Percentiles rank a stretch among this genome's conserved stretches.
phyloP scores from a whole-genome alignment of 2,888 invertebrate genomes.

The Anthophora plumipes region DNA sequence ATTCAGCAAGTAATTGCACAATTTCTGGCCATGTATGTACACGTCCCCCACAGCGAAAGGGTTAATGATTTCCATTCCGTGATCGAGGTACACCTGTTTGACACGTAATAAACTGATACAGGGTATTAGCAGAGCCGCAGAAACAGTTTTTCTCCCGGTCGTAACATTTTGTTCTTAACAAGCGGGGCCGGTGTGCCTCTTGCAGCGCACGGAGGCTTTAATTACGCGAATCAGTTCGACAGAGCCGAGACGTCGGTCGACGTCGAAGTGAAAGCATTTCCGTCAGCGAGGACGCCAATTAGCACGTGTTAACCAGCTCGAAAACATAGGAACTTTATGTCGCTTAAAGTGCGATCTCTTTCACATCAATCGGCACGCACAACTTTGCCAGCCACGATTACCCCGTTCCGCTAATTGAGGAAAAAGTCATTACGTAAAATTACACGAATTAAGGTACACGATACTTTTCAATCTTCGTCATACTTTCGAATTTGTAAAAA shows the following conservation, averaged over 20 bases:
- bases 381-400: conserved; percentile 6
- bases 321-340: conserved; percentile 29
- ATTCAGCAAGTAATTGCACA: no score
- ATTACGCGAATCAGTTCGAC: conserved; percentile 35
- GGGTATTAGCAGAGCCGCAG: background rate
- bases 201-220: background rate
- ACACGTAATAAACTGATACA: background rate
- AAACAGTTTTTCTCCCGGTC: background rate
- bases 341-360: conserved; percentile 36
- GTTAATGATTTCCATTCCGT: background rate
- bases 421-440: background rate
- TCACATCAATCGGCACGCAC: conserved; percentile 25
- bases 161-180: conserved; percentile 7
- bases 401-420: conserved; percentile 2
- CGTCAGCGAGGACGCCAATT: conserved; percentile 41
- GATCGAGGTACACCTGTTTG: background rate
- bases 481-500: background rate
- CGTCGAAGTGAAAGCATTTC: conserved; percentile 39
- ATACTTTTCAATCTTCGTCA: background rate
- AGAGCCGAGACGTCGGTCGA: conserved; percentile 4
- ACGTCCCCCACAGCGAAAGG: no score
- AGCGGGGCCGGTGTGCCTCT: background rate
- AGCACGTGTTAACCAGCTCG: conserved; percentile 46
- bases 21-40: no score
- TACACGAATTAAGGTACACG: background rate